phyloP scores from a whole-genome alignment of 1,140 invertebrate species.

The Cardiocondyla obscurior region DNA sequence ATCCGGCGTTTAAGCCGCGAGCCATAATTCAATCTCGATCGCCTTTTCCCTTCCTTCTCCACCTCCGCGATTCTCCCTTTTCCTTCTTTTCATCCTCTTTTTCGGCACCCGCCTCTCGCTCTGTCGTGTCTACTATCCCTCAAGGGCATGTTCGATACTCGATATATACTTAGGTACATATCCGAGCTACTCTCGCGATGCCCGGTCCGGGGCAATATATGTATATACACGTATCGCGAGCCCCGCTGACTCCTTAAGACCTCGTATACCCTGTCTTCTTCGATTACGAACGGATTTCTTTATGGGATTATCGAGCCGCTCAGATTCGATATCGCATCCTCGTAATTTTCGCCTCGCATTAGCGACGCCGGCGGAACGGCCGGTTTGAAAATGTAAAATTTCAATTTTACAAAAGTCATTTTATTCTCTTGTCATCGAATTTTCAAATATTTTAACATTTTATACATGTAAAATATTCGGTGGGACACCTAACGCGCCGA shows the following conservation, averaged over 20 bases:
- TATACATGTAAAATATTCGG: not conserved
- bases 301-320: conserved; percentile 30
- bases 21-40: conserved; percentile 72
- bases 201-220: conserved; percentile 47
- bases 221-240: conserved; percentile 60
- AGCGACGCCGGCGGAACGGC: not conserved
- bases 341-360: conserved; percentile 14
- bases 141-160: conserved; percentile 65
- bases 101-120: not conserved
- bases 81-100: not conserved
- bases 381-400: not conserved
- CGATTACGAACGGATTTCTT: conserved; percentile 45
- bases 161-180: conserved; percentile 63
- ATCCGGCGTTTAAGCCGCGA: conserved; percentile 69
- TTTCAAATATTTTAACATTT: not conserved
- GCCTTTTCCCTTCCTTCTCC: conserved; percentile 56
- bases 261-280: conserved; percentile 44
- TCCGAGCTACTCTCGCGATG: conserved; percentile 63
- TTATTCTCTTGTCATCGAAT: not conserved
- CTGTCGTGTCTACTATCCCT: conserved; percentile 31
- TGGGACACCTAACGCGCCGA: not conserved
- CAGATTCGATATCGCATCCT: conserved; percentile 3
- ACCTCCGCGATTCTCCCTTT: conserved; percentile 5
- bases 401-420: not conserved
- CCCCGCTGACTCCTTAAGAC: conserved; percentile 51